These are phyloP conservation scores for Pseudomyrmex cubaensis DNA, from an alignment of 1,140 invertebrate species.

Conservation along the genomic window DNA sequence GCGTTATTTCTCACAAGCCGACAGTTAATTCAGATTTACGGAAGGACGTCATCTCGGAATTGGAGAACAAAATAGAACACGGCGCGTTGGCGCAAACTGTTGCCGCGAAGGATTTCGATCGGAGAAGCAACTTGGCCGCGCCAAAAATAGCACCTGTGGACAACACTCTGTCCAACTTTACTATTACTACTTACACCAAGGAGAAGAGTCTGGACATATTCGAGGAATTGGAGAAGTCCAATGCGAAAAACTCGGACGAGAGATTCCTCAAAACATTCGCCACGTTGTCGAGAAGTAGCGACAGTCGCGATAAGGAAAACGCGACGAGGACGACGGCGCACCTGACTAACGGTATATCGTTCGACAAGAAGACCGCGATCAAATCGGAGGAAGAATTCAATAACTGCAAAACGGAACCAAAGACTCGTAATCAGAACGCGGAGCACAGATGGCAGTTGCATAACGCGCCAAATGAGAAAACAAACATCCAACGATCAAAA, in stretches of 20 bases:
- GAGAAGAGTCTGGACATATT: conserved; percentile 81
- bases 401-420: conserved; percentile 55
- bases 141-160: conserved; percentile 79
- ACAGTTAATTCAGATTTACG: conserved; percentile 63
- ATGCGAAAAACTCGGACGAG: conserved; percentile 37
- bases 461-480: conserved; percentile 58
- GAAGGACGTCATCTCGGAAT: conserved; percentile 76
- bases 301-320: conserved; percentile 18
- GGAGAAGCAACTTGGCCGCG: conserved; percentile 30
- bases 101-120: conserved; percentile 50
- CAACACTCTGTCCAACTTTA: conserved; percentile 83
- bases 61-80: conserved; percentile 76
- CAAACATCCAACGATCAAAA: conserved; percentile 79
- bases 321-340: background rate
- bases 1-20: background rate
- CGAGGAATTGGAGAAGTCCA: conserved; percentile 67
- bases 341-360: conserved; percentile 32
- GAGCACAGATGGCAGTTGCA: conserved; percentile 48
- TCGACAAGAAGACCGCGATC: background rate
- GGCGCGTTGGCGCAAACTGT: conserved; percentile 53
- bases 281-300: conserved; percentile 64
- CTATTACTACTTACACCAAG: conserved; percentile 82
- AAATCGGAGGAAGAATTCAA: background rate
- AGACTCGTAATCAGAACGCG: conserved; percentile 27
- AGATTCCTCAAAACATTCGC: conserved; percentile 70